phyloP scores from a whole-genome alignment of 2,888 invertebrate genomes.

The Ochropleura plecta region DNA sequence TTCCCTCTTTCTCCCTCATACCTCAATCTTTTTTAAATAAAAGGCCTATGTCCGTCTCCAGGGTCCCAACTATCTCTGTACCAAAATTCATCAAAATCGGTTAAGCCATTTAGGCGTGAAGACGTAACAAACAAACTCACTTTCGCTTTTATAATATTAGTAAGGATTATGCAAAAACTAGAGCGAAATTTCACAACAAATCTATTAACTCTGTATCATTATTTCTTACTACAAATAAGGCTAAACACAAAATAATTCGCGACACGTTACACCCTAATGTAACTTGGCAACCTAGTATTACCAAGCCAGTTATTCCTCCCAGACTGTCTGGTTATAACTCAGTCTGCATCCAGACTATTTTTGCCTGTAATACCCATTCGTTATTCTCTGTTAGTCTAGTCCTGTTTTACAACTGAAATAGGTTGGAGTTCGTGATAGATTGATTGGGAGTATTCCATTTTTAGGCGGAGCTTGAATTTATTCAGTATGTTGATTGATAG shows the following conservation, averaged over 20 bases:
- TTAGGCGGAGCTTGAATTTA: not conserved
- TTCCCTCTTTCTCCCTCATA: no score
- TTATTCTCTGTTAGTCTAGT: conserved; percentile 47
- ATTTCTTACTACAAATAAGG: conserved; percentile 13
- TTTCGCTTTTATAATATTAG: no score
- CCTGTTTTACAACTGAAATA: conserved; percentile 47
- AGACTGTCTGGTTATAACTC: conserved; percentile 55
- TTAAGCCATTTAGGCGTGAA: no score
- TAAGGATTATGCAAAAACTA: no score
- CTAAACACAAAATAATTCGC: not conserved
- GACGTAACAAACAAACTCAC: no score
- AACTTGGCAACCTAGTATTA: conserved; percentile 10
- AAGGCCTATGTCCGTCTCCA: no score
- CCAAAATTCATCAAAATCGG: no score
- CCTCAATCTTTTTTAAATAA: no score
- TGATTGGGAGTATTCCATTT: conserved; percentile 28
- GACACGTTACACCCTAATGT: not conserved
- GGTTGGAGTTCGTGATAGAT: conserved; percentile 38
- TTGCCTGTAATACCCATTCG: conserved; percentile 49
- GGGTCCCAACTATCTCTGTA: no score
- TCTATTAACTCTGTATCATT: no score
- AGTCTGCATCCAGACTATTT: conserved; percentile 53
- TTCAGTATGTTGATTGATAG: not conserved
- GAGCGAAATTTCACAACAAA: no score
- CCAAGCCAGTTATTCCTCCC: conserved; percentile 42